These are phyloP conservation scores for Grapholita molesta DNA, from an alignment of 1,140 invertebrate genomes.

Conservation along the genomic window DNA sequence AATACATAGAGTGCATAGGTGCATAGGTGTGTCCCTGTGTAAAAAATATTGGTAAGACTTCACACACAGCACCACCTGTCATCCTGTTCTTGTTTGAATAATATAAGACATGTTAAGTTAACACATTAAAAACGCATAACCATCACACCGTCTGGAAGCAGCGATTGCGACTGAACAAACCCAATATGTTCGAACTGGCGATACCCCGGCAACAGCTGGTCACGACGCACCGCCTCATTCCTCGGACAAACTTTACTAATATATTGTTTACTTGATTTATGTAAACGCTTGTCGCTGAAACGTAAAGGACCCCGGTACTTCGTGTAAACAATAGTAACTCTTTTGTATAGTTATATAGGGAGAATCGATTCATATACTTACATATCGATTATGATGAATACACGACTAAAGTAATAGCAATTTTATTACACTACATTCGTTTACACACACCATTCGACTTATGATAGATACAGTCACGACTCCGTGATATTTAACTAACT, in stretches of 20 bases:
- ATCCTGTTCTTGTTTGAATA: too few relatives aligned
- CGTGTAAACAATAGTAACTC: neutral
- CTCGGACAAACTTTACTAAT: conserved; percentile 10
- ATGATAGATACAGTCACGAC: too few relatives aligned
- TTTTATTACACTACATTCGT: too few relatives aligned
- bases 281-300: conserved; percentile 7
- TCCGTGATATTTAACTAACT: too few relatives aligned
- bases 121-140: neutral
- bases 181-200: conserved; percentile 4
- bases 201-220: neutral
- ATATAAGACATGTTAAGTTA: neutral
- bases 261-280: conserved; percentile 18
- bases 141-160: neutral
- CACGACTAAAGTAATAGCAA: too few relatives aligned
- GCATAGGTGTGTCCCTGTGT: too few relatives aligned
- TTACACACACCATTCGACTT: too few relatives aligned
- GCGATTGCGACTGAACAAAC: neutral
- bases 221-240: conserved; percentile 10
- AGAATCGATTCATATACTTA: conserved; percentile 31
- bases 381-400: too few relatives aligned
- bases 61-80: too few relatives aligned
- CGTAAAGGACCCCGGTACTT: neutral
- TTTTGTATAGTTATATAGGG: conserved; percentile 1
- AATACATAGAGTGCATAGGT: too few relatives aligned
- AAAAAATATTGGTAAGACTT: too few relatives aligned